Percentiles rank a stretch among this genome's conserved stretches.
phyloP scores from a whole-genome alignment of 53 echinoderm and acorn worm species.

The Patiria pectinifera region DNA sequence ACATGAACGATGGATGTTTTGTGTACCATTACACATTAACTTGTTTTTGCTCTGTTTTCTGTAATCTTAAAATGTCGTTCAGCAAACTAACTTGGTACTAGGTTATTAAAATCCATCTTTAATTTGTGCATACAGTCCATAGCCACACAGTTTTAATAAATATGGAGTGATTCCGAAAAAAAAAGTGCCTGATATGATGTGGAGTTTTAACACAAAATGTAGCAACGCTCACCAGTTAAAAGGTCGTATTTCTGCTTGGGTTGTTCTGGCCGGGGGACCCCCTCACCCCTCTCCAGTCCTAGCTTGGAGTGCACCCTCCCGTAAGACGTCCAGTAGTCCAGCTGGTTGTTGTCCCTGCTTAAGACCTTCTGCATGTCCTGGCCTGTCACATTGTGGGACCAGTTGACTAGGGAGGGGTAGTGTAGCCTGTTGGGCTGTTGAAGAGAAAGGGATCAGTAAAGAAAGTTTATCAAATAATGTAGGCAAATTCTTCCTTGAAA shows the following conservation, averaged over 20 bases:
- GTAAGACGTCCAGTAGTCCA: conserved; percentile 96
- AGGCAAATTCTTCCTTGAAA: background rate
- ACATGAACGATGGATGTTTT: too few species aligned
- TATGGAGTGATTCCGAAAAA: too few species aligned
- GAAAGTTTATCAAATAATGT: background rate
- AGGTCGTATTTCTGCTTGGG: conserved; percentile 79
- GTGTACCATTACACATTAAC: too few species aligned
- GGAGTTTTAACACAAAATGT: too few species aligned
- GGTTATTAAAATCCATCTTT: too few species aligned
- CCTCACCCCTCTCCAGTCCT: conserved; percentile 87
- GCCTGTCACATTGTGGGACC: conserved; percentile 89
- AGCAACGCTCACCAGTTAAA: conserved; percentile 76
- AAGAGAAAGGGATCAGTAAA: background rate
- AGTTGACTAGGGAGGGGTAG: conserved; percentile 84
- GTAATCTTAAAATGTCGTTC: too few species aligned
- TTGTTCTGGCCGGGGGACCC: conserved; percentile 65
- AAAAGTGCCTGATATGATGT: too few species aligned
- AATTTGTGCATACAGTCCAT: too few species aligned
- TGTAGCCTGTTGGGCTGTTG: conserved; percentile 88
- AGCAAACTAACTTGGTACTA: too few species aligned
- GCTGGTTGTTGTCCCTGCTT: conserved; percentile 69
- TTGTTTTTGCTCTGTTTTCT: too few species aligned
- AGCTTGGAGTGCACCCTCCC: conserved; percentile 82
- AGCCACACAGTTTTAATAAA: too few species aligned
- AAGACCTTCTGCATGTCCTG: conserved; percentile 88